phyloP scores from a whole-genome alignment of 1,140 invertebrate genomes.

The Drosophila lowei region DNA sequence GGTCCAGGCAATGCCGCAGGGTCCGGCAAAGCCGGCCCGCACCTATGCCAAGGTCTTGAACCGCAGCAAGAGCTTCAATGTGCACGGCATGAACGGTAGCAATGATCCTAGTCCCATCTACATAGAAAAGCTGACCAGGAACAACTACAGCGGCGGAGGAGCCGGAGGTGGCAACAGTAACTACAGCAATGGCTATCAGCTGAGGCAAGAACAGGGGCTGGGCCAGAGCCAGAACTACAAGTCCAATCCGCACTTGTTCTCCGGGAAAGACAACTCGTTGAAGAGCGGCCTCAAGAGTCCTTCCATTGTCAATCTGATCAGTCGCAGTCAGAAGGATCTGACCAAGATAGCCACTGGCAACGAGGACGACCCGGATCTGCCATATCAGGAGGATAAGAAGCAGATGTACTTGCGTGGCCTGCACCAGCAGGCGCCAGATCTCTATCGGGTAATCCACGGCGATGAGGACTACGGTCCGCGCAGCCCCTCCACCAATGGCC shows the following conservation, averaged over 20 bases:
- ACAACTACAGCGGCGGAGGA: conserved; percentile 57
- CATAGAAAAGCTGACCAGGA: conserved; percentile 79
- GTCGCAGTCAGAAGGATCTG: conserved; percentile 90
- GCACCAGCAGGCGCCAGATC: conserved; percentile 89
- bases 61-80: conserved; percentile 93
- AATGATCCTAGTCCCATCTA: conserved; percentile 83
- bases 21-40: conserved; percentile 88
- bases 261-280: conserved; percentile 85
- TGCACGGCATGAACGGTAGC: conserved; percentile 85
- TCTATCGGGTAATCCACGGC: conserved; percentile 87
- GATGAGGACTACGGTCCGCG: conserved; percentile 55
- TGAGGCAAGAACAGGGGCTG: conserved; percentile 25
- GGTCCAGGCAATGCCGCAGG: conserved; percentile 82
- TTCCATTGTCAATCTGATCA: conserved; percentile 92
- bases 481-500: conserved; percentile 11
- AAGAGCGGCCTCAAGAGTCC: conserved; percentile 90
- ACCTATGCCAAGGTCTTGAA: conserved; percentile 89
- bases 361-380: conserved; percentile 32
- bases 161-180: conserved; percentile 1
- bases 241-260: conserved; percentile 89
- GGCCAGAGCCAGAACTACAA: conserved; percentile 84
- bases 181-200: conserved; percentile 9
- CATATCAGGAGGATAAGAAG: conserved; percentile 85
- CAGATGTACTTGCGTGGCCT: conserved; percentile 89
- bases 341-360: conserved; percentile 82